These are phyloP conservation scores for Poecile atricapillus DNA, from an alignment of 2,113 vertebrate genomes.

Conservation along the genomic window DNA sequence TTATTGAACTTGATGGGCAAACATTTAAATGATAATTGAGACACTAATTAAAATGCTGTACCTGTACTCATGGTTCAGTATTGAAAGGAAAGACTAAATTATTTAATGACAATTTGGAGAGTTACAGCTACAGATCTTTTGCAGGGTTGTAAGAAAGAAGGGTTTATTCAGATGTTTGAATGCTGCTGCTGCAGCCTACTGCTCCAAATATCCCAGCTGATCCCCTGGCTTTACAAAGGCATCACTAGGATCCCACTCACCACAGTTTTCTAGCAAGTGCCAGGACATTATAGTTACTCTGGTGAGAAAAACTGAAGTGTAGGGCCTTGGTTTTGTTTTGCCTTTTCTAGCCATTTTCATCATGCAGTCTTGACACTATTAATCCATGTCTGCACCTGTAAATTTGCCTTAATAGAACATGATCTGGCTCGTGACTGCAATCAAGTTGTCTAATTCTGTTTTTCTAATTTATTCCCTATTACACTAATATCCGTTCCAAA, in stretches of 20 bases:
- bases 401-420: not conserved
- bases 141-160: not conserved
- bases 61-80: slow-evolving; percentile 14
- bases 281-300: not conserved
- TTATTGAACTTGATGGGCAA: slow-evolving; percentile 69
- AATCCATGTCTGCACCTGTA: not conserved
- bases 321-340: not conserved
- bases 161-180: not conserved
- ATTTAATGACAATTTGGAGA: not conserved
- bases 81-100: slow-evolving; percentile 24
- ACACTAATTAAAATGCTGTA: slow-evolving; percentile 61
- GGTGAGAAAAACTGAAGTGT: not conserved
- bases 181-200: not conserved
- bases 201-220: not conserved
- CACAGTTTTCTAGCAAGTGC: not conserved
- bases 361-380: fast-evolving
- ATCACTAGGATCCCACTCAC: not conserved
- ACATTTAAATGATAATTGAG: slow-evolving; percentile 71
- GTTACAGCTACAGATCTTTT: not conserved
- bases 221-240: not conserved
- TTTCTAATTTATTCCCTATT: not conserved
- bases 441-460: not conserved
- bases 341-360: not conserved
- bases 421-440: not conserved
- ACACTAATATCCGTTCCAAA: not conserved